Base-by-base conservation (phyloP, 2,797 vertebrate species). In the Orestias chungarensis region DNA sequence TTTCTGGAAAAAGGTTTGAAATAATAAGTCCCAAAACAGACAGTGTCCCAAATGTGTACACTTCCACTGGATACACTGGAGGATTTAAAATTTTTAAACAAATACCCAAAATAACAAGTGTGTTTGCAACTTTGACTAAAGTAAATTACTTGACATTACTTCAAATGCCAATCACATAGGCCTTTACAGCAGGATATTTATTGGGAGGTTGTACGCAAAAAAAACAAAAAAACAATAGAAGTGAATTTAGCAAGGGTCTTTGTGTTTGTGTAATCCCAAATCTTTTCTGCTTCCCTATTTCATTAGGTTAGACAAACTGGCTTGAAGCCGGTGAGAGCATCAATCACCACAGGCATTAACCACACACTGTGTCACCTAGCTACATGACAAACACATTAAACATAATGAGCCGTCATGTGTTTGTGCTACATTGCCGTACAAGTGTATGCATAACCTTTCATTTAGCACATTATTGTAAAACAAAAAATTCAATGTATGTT, bases 131-230 rank as follows among this genome's bases (percentile, higher is more conserved):
- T 35, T 44, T 40, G 29, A 43, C 43, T 17, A 8, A 35, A 3
- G 12, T 57, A 17, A 66, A 64, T 76, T 31, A 64, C 57, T 43
- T 62, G 2, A 66, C 73, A 81, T 47, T 52, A 20, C 33, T 27
- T 18, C 29, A 54, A 55, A 35, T 46, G 9, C 8, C n/a, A 31
- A 35, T 40, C 40, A 33, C 31, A 35, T 6, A 71, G 6, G 1
- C 4, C 17, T 50, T 47, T 64, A 47, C 27, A 64, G 46, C 46
- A 31, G 6, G 18, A 42, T n/a, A 29, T 25, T 33, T 44, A 29
- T 33, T 31, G 52, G 54, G 14, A 3, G 54, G 29, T 33, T 10
- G 15, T 3, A 33, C 15, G 11, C n/a, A 33, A 40, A 20, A 57
- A 31, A 47, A 5, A 2, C 27, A 54, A 46, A 46, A 1, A 46